Base-by-base conservation (phyloP, 2,888 invertebrate species). In the Scaptomyza cyrtandrae region DNA sequence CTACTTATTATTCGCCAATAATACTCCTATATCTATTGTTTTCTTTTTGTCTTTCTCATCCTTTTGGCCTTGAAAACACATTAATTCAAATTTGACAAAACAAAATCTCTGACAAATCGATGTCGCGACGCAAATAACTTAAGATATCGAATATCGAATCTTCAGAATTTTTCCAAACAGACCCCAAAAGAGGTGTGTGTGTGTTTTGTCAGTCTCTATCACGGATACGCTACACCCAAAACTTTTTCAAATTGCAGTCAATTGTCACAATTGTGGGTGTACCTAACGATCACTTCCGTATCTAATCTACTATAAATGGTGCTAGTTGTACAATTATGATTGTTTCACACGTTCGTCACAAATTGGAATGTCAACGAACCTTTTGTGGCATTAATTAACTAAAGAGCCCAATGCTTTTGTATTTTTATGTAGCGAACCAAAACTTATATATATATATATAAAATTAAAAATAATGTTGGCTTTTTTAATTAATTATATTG, bases 21-120 rank as follows among this genome's bases (percentile, higher is more conserved):
- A 39, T 59, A 54, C 50, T 24, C 13, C n/a, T 7, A n/a, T 14
- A 16, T 41, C 9, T 19, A 19, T 44, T 6, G 29, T 44, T 49
- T 19, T 53, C 52, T 43, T 19, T 16, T 54, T 39, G 10, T 44
- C 39, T 14, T 16, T 58, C 45, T 58, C 65, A 56, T 60, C 62
- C 61, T 86, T 86, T 77, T 80, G 81, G 84, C 81, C 81, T 81
- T 81, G 86, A 81, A 52, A 72, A 67, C 67, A 77, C 63, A 83
- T 83, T 86, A 83, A 86, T 70, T 72, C 57, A 37, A 66, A 43
- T 43, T 52, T 16, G 56, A 70, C 39, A 19, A 35, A 35, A 33
- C 49, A 5, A 9, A 39, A 11, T 35, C 16, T 43, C 74, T 73
- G 71, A 73, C 74, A 70, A 75, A 70, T 73, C 56, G 73, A 43